These are phyloP conservation scores for Sebastolobus alascanus DNA, from an alignment of 2,797 vertebrate genomes.

Conservation along the genomic window DNA sequence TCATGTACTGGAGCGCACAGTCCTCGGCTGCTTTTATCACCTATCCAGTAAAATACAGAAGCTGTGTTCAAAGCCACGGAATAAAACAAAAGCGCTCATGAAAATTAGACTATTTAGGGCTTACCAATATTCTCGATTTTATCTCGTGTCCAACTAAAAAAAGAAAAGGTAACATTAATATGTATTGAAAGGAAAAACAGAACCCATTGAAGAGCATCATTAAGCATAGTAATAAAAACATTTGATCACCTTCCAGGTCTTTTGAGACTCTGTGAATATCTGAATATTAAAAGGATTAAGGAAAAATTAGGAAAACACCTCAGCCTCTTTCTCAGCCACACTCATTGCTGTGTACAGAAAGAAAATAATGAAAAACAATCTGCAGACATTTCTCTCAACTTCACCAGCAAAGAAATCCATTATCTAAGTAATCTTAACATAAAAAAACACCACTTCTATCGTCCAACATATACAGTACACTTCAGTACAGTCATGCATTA, in stretches of 20 bases:
- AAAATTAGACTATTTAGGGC: constrained; percentile 28
- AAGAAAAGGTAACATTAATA: constrained; percentile 6
- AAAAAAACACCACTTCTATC: not conserved
- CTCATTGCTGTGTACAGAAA: not conserved
- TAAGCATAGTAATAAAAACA: not conserved
- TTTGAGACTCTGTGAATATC: constrained; percentile 94
- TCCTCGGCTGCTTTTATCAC: constrained; percentile 97
- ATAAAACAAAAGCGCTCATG: not conserved
- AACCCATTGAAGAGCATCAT: not conserved
- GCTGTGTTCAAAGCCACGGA: not conserved
- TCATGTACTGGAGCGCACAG: constrained; percentile 96
- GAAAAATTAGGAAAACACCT: constrained; percentile 33
- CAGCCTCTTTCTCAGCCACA: not conserved
- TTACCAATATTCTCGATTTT: constrained; percentile 96
- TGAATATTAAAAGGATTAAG: constrained; percentile 69
- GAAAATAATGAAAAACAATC: not conserved
- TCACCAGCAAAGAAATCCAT: not conserved
- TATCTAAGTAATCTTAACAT: not conserved
- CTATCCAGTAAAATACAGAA: constrained; percentile 72
- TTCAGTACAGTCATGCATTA: not conserved
- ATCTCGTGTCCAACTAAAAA: constrained; percentile 91
- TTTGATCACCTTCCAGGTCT: constrained; percentile 90
- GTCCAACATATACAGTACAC: not conserved
- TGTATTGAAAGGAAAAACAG: not conserved
- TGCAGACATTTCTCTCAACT: not conserved